phyloP scores from a whole-genome alignment of 2,113 vertebrate genomes.

The Ceyx melanurus region DNA sequence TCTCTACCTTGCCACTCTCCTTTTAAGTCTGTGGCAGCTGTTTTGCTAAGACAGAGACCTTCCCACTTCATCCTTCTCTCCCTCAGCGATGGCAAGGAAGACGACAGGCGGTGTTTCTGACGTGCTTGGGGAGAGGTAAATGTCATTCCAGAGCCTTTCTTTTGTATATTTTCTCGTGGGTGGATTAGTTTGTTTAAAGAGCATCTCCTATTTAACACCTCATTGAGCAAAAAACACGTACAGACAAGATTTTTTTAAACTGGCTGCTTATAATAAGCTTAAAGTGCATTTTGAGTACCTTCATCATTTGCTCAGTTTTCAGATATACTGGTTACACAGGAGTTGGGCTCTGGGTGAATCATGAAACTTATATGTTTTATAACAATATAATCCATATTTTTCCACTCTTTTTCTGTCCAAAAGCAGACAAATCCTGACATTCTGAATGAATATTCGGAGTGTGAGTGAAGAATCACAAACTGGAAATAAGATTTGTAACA shows the following conservation, averaged over 20 bases:
- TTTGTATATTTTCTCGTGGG: constrained; percentile 37
- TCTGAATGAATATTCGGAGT: background rate
- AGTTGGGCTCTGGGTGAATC: background rate
- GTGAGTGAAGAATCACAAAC: background rate
- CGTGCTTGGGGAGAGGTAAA: background rate
- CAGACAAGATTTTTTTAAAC: background rate
- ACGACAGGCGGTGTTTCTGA: constrained; percentile 1
- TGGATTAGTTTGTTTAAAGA: constrained; percentile 53
- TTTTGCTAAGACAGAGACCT: constrained; percentile 36
- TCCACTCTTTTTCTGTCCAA: background rate
- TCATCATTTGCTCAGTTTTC: background rate
- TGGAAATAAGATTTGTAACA: background rate
- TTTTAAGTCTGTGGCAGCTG: constrained; percentile 65
- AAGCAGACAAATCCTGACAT: background rate
- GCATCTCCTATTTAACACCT: constrained; percentile 56
- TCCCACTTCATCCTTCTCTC: constrained; percentile 47
- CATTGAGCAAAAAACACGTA: constrained; percentile 22
- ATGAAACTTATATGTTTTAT: background rate
- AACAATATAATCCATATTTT: constrained; percentile 16
- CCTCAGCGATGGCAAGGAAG: background rate
- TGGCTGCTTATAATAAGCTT: background rate
- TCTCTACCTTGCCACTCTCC: constrained; percentile 52
- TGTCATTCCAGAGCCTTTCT: constrained; percentile 7
- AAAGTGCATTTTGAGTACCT: background rate
- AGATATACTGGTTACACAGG: background rate